Evolutionary conservation across 2,113 vertebrate species (phyloP).

Genomic region (Vidua chalybeata): DNA sequence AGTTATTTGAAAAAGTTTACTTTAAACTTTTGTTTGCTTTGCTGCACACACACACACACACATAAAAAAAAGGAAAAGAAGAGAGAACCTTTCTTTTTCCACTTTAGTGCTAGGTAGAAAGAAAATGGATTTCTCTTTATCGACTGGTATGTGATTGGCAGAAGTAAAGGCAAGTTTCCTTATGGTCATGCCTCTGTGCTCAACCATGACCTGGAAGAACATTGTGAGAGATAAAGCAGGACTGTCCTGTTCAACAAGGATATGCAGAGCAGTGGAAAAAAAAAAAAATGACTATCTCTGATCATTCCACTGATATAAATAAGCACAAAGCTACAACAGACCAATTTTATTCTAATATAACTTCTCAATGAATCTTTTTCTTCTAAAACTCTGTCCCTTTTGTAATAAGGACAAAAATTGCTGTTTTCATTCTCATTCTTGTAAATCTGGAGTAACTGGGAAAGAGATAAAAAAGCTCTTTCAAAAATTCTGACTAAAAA

Average conservation of each 20-base stretch:
- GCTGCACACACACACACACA: background rate
- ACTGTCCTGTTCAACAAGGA: background rate
- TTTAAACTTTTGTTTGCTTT: conserved; percentile 36
- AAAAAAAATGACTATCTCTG: background rate
- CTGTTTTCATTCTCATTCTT: background rate
- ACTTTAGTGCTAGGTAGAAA: conserved; percentile 8
- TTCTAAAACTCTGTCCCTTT: background rate
- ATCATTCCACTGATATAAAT: background rate
- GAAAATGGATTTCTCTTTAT: conserved; percentile 47
- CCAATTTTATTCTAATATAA: background rate
- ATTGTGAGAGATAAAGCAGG: background rate
- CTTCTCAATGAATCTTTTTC: background rate
- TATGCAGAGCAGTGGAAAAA: background rate
- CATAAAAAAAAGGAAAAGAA: background rate
- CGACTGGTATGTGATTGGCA: background rate
- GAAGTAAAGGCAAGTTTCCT: conserved; percentile 28
- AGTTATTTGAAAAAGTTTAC: conserved; percentile 47
- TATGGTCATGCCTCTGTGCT: background rate
- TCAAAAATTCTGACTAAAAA: background rate
- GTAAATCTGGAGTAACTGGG: conserved; percentile 13
- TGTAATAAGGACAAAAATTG: background rate
- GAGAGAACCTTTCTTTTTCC: conserved; percentile 14
- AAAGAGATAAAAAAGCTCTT: background rate
- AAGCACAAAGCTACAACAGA: background rate
- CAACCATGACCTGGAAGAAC: background rate